Conservation (phyloP, 2,797 vertebrate genomes). For the Mormyrus proboscirostris region DNA sequence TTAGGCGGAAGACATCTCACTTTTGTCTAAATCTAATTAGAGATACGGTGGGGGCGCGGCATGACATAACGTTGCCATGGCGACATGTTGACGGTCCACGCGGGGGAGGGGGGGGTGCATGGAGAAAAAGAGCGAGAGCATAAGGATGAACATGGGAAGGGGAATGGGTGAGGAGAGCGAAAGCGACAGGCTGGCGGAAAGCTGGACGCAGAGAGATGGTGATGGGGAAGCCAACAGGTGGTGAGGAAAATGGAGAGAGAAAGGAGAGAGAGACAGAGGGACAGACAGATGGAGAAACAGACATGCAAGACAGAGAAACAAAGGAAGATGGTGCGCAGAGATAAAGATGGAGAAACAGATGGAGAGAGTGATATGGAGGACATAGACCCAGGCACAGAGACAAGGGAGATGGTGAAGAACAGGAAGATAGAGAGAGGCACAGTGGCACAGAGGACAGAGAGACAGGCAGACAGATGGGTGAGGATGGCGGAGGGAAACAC, state of each 20-base stretch:
- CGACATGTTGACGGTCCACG: slow-evolving; percentile 15
- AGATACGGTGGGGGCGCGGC: slow-evolving; percentile 35
- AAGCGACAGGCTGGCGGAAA: not conserved
- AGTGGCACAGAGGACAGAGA: not conserved
- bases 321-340: not conserved
- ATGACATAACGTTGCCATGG: slow-evolving; percentile 35
- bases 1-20: slow-evolving; percentile 42
- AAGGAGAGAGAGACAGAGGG: not conserved
- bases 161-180: not conserved
- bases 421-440: not conserved
- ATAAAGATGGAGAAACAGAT: not conserved
- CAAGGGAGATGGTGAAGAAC: not conserved
- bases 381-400: not conserved
- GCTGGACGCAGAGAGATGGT: not conserved
- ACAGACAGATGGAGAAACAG: not conserved
- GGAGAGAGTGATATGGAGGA: not conserved
- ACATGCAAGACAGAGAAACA: not conserved
- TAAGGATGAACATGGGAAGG: not conserved
- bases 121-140: not conserved
- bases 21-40: slow-evolving; percentile 62
- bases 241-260: not conserved
- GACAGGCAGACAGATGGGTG: not conserved
- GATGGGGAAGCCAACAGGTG: not conserved
- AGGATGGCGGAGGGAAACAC: not conserved
- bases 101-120: not conserved